These are phyloP conservation scores for Dunckerocampus dactyliophorus DNA, from an alignment of 2,113 vertebrate species.

Conservation along the genomic window DNA sequence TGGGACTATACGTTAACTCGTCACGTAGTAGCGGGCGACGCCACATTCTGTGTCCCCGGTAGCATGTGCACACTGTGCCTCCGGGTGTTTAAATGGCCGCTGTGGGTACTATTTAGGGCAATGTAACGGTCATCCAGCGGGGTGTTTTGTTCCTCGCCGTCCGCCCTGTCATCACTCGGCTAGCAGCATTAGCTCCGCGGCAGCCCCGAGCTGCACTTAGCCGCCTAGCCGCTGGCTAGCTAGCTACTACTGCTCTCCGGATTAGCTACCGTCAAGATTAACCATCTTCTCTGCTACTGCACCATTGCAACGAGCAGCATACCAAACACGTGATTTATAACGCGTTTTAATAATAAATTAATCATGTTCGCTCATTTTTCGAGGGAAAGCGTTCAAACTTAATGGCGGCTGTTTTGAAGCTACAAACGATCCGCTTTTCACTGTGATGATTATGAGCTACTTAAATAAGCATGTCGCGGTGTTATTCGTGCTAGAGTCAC, in stretches of 20 bases:
- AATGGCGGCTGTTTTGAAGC: no score
- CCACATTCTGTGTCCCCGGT: no score
- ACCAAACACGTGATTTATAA: no score
- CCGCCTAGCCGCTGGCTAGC: slow-evolving; percentile 24
- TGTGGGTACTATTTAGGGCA: not conserved
- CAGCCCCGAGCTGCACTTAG: slow-evolving; percentile 31
- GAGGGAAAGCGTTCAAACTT: no score
- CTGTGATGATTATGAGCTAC: no score
- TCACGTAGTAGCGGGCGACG: not conserved
- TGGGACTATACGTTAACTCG: not conserved
- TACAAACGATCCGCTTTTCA: no score
- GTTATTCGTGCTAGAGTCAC: no score
- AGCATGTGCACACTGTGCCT: not conserved
- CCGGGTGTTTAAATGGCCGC: not conserved
- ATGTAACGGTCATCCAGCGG: slow-evolving; percentile 25
- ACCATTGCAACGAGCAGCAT: no score
- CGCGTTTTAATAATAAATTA: no score
- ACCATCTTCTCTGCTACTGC: no score
- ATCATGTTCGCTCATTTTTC: no score
- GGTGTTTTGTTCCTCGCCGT: slow-evolving; percentile 41
- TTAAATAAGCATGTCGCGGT: no score
- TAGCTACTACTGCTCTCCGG: slow-evolving; percentile 39
- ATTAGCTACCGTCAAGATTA: slow-evolving; percentile 34
- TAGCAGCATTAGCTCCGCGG: slow-evolving; percentile 39
- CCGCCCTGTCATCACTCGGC: slow-evolving; percentile 60